Conservation (phyloP, 2,113 vertebrate genomes). For the Microcebus tavaratra region DNA sequence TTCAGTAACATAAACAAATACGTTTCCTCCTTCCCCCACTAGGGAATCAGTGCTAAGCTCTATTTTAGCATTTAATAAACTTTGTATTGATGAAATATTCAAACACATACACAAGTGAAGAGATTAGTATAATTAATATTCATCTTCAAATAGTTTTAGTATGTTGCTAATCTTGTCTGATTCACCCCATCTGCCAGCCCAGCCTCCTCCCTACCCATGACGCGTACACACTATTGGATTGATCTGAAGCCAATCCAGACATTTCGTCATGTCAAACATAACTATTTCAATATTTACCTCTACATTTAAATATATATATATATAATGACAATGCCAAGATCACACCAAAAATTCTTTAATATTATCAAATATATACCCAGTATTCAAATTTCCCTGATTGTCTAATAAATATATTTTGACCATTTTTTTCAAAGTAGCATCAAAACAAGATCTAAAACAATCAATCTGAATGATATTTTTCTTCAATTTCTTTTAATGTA, state of each 20-base stretch:
- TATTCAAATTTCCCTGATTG: neutral
- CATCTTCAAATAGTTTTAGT: neutral
- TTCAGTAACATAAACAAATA: neutral
- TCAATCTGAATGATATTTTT: neutral
- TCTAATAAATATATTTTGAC: neutral
- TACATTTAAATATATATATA: neutral
- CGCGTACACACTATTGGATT: neutral
- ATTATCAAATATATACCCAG: neutral
- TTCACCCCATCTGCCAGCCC: neutral
- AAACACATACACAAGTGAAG: neutral
- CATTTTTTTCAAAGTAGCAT: neutral
- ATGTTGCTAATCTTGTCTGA: neutral
- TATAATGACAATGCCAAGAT: neutral
- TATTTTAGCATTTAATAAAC: neutral
- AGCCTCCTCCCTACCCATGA: neutral
- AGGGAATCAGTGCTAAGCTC: neutral
- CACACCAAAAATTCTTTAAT: neutral
- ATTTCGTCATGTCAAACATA: neutral
- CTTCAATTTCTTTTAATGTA: neutral
- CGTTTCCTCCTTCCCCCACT: neutral
- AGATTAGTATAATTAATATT: neutral
- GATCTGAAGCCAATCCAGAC: neutral
- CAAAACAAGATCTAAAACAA: neutral
- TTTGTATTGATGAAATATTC: neutral
- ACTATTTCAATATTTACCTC: neutral